Evolutionary conservation across 2,888 invertebrate species (phyloP).

Genomic region (Coleophora deauratella): DNA sequence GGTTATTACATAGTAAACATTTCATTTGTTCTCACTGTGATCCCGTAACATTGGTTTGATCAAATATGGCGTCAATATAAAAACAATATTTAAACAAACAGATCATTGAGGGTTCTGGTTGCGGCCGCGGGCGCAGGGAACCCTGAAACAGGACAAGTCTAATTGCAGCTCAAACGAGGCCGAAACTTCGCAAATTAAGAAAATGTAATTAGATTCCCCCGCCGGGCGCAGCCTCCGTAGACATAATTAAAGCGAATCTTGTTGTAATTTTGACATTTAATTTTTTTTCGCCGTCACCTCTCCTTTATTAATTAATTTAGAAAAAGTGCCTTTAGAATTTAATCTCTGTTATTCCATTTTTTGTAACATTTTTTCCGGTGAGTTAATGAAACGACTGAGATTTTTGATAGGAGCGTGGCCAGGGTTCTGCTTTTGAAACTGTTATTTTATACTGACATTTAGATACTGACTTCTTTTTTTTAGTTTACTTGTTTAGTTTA

Average conservation of each 20-base stretch:
- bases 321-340: slow-evolving; percentile 65
- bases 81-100: no score
- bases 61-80: no score
- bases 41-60: no score
- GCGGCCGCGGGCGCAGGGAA: no score
- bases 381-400: slow-evolving; percentile 63
- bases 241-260: slow-evolving; percentile 71
- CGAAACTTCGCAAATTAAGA: slow-evolving; percentile 70
- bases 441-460: no score
- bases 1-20: no score
- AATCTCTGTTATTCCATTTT: slow-evolving; percentile 52
- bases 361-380: slow-evolving; percentile 42
- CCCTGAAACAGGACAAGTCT: slow-evolving; percentile 26
- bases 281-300: slow-evolving; percentile 61
- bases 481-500: no score
- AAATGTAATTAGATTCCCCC: slow-evolving; percentile 64
- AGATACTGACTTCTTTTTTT: no score
- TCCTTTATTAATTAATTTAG: slow-evolving; percentile 66
- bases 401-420: slow-evolving; percentile 46
- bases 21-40: no score
- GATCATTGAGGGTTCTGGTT: no score
- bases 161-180: slow-evolving; percentile 27
- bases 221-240: slow-evolving; percentile 28
- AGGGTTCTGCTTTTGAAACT: slow-evolving; percentile 3
- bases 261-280: slow-evolving; percentile 73